phyloP scores from a whole-genome alignment of 2,113 vertebrate genomes.

The Ciconia stormi region DNA sequence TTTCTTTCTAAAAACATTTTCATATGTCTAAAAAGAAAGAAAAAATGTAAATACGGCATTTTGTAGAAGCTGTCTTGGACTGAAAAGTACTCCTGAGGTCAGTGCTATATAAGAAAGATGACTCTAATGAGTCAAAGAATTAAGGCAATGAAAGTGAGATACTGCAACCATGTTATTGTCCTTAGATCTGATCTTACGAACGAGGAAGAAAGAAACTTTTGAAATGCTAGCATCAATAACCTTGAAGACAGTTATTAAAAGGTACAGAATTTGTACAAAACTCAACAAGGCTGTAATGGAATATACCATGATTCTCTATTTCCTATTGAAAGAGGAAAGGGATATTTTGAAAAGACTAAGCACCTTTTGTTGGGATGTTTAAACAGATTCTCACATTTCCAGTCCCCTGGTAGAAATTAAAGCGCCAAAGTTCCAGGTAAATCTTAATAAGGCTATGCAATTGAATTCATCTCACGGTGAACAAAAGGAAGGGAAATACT shows the following conservation, averaged over 20 bases:
- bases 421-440: background rate
- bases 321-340: background rate
- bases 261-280: background rate
- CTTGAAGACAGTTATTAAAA: background rate
- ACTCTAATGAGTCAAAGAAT: background rate
- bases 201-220: background rate
- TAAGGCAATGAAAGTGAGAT: background rate
- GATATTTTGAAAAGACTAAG: background rate
- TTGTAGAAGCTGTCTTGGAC: background rate
- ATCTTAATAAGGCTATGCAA: background rate
- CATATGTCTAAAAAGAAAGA: background rate
- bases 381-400: background rate
- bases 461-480: background rate
- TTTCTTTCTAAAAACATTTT: background rate
- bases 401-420: background rate
- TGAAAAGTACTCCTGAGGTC: background rate
- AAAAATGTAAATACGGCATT: background rate
- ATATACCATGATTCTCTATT: background rate
- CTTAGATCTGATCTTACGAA: background rate
- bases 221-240: background rate
- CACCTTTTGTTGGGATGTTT: background rate
- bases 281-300: background rate
- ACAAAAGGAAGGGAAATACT: background rate
- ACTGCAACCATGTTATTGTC: background rate
- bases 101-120: background rate